phyloP scores from a whole-genome alignment of 2,797 vertebrate genomes.

The Helostoma temminkii region DNA sequence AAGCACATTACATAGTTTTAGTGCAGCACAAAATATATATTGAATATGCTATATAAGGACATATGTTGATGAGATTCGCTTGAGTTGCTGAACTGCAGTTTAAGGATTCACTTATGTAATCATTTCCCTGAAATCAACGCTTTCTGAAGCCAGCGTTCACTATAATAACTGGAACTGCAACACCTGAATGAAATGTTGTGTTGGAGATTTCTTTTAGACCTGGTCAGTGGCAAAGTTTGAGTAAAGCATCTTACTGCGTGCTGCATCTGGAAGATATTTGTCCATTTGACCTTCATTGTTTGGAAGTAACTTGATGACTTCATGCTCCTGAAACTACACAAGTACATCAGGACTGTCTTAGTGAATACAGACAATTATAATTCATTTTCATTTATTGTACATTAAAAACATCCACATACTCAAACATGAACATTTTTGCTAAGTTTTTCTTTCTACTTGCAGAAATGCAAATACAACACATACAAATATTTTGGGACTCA shows the following conservation, averaged over 20 bases:
- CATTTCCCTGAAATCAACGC: no score
- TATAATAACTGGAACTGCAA: not conserved
- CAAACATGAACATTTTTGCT: not conserved
- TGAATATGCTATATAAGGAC: no score
- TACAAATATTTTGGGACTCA: no score
- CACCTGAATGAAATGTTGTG: not conserved
- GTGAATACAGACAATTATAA: not conserved
- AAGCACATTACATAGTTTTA: no score
- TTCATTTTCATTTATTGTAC: not conserved
- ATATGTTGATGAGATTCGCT: no score
- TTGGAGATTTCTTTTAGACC: not conserved
- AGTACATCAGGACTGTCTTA: not conserved
- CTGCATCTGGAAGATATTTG: conserved; percentile 82
- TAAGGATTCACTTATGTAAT: no score
- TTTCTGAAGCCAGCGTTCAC: no score
- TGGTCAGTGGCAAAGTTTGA: not conserved
- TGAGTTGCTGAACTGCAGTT: no score
- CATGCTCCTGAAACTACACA: conserved; percentile 2
- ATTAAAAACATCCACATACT: not conserved
- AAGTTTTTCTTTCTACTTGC: no score
- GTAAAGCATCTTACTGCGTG: conserved; percentile 72
- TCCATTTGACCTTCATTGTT: conserved; percentile 53
- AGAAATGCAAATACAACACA: no score
- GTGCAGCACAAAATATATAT: no score
- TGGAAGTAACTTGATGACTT: no score